These are phyloP conservation scores for Neostethus bicornis DNA, from an alignment of 2,797 vertebrate genomes.

Conservation along the genomic window DNA sequence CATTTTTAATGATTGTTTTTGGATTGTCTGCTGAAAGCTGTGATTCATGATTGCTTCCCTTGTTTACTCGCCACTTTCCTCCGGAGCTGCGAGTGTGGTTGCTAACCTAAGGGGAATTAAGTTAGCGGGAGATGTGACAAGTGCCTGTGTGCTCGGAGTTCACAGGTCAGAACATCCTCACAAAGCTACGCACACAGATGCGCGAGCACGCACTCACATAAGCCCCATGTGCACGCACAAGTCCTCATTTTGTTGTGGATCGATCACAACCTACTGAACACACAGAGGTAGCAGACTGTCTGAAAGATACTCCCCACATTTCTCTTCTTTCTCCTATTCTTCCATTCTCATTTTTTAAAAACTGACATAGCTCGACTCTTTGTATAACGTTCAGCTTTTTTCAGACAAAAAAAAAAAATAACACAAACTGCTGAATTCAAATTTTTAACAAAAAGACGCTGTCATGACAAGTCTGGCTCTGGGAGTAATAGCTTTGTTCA, in stretches of 20 bases:
- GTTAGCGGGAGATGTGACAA: conserved; percentile 63
- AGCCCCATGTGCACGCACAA: conserved; percentile 23
- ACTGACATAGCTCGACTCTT: neutral
- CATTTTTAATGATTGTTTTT: conserved; percentile 54
- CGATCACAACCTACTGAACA: conserved; percentile 32
- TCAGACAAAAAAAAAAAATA: neutral
- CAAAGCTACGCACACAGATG: conserved; percentile 21
- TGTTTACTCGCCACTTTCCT: conserved; percentile 72
- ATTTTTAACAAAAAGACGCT: conserved; percentile 2
- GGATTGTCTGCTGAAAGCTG: conserved; percentile 57
- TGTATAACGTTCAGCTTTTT: conserved; percentile 7
- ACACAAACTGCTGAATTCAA: neutral
- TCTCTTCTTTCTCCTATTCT: neutral
- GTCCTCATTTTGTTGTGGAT: conserved; percentile 40
- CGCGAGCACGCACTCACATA: conserved; percentile 1
- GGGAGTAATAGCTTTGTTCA: conserved; percentile 33
- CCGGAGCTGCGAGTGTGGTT: conserved; percentile 42
- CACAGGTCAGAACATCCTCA: conserved; percentile 66
- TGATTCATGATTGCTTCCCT: conserved; percentile 68
- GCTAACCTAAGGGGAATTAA: conserved; percentile 40
- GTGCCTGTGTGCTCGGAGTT: conserved; percentile 57
- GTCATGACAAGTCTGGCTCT: conserved; percentile 19
- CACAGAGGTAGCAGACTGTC: conserved; percentile 27
- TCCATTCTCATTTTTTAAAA: conserved; percentile 6
- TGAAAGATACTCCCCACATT: conserved; percentile 31